A percentile compares a stretch with the other conserved stretches of the same genome.
Evolutionary conservation across 2,797 vertebrate genomes (phyloP).

Genomic region (Fratercula arctica): DNA sequence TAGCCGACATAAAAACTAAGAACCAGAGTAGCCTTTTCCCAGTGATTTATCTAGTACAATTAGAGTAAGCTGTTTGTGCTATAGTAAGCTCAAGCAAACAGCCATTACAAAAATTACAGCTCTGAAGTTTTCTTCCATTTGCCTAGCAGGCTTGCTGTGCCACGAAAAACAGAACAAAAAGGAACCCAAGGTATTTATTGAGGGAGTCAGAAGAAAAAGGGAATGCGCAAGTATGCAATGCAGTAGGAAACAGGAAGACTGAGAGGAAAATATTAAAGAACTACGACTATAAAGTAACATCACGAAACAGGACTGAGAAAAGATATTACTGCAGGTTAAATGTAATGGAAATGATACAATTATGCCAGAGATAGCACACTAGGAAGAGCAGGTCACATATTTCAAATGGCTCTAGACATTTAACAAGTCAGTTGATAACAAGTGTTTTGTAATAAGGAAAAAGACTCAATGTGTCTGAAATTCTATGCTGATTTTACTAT

Average conservation of each 20-base stretch:
- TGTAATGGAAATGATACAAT: not conserved
- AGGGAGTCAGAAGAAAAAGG: not conserved
- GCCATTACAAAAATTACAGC: not conserved
- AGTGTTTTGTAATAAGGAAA: not conserved
- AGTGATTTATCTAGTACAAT: conserved; percentile 13
- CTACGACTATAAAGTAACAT: not conserved
- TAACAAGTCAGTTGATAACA: not conserved
- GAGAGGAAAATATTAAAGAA: not conserved
- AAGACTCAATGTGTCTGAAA: not conserved
- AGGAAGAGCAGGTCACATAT: not conserved
- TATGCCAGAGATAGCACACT: not conserved
- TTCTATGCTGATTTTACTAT: not conserved
- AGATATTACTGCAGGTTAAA: not conserved
- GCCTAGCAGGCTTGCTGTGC: not conserved
- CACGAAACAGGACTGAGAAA: not conserved
- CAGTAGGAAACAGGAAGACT: not conserved
- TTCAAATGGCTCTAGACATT: not conserved
- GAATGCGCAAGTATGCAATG: not conserved
- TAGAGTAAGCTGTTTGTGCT: not conserved
- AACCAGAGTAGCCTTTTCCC: not conserved
- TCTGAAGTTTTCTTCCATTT: not conserved
- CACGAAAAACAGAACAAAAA: not conserved
- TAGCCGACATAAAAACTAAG: conserved; percentile 20
- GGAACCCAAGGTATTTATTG: not conserved
- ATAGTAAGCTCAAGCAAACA: not conserved